Conservation (phyloP, 23 tunicate genomes). For the Aplidium turbinatum region DNA sequence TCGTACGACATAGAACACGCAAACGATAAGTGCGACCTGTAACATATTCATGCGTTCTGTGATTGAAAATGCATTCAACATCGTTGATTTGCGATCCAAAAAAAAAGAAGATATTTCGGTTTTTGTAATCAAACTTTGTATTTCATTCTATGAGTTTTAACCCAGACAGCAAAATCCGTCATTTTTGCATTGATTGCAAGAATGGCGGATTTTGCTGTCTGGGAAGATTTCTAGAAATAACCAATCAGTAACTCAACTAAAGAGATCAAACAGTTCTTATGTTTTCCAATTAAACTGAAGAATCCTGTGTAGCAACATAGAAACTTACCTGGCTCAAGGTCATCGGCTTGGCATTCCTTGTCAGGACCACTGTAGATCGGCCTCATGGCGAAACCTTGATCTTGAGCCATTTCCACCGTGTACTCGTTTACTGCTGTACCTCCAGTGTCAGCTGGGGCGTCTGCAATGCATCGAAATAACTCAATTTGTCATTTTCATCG, state of each 20-base stretch:
- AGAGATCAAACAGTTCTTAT: no score
- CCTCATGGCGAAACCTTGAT: slow-evolving; percentile 15
- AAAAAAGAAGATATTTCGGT: no score
- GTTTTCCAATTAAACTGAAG: no score
- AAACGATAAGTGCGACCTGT: slow-evolving; percentile 55
- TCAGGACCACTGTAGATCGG: slow-evolving; percentile 45
- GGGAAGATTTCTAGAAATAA: no score
- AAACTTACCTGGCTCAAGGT: slow-evolving; percentile 66
- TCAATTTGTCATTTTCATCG: no score
- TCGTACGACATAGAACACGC: slow-evolving; percentile 44
- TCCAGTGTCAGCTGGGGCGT: slow-evolving; percentile 60
- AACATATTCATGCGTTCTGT: not conserved
- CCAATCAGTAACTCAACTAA: no score
- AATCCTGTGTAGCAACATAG: no score
- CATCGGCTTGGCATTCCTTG: slow-evolving; percentile 41
- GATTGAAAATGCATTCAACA: not conserved
- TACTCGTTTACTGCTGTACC: slow-evolving; percentile 49
- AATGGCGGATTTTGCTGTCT: no score
- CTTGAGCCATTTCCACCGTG: slow-evolving; percentile 45
- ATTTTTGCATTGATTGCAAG: no score
- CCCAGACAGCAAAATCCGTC: no score
- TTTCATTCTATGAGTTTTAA: no score
- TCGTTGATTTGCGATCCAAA: not conserved
- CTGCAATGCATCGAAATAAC: slow-evolving; percentile 13
- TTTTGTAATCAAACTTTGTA: no score